Percentiles rank a stretch among this genome's conserved stretches.
phyloP scores from a whole-genome alignment of 2,888 invertebrate genomes.

The Dendrolimus houi region DNA sequence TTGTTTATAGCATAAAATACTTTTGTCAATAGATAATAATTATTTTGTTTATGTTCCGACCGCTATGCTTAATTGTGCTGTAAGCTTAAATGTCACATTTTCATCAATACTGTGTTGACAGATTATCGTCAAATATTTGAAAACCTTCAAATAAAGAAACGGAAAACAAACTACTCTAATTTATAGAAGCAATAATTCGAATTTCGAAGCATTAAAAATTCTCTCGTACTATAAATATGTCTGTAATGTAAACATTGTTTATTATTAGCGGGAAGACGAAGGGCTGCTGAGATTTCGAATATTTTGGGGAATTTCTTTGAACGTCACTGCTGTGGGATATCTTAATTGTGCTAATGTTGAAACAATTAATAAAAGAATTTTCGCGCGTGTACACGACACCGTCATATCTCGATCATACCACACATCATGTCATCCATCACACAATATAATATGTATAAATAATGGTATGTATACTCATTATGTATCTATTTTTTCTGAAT shows the following conservation, averaged over 20 bases:
- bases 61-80: too few species aligned
- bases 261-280: constrained; percentile 41
- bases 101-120: constrained; percentile 1
- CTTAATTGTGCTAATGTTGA: too few species aligned
- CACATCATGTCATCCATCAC: too few species aligned
- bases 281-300: constrained; percentile 33
- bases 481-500: too few species aligned
- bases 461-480: too few species aligned
- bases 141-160: not conserved
- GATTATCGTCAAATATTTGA: constrained; percentile 3
- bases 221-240: constrained; percentile 24
- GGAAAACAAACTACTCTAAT: constrained; percentile 10
- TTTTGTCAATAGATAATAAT: too few species aligned
- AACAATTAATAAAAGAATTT: too few species aligned
- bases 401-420: too few species aligned
- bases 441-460: too few species aligned
- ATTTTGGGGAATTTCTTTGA: not conserved
- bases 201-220: constrained; percentile 22
- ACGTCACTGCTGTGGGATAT: not conserved
- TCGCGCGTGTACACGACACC: too few species aligned
- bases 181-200: constrained; percentile 26
- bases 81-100: not conserved
- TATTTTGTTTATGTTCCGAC: too few species aligned
- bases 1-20: too few species aligned
- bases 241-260: constrained; percentile 49